Evolutionary conservation across 2,113 vertebrate genomes (phyloP).

Genomic region (Gyps fulvus): DNA sequence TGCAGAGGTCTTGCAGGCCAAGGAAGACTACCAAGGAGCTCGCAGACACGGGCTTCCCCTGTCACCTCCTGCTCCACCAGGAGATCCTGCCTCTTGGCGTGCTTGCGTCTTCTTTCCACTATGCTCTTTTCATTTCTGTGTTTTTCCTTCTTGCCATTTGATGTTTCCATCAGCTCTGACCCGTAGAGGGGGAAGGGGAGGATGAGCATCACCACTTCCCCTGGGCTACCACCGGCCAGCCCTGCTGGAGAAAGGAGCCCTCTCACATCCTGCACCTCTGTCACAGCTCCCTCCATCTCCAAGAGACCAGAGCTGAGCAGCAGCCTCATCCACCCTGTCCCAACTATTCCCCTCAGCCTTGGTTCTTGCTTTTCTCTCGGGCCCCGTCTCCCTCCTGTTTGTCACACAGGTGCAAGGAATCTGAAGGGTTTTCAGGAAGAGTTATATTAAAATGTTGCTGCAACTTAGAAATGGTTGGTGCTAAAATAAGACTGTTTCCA

Average conservation of each 20-base stretch:
- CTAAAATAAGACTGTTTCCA: background rate
- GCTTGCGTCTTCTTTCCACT: background rate
- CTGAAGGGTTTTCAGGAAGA: background rate
- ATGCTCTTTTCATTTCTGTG: background rate
- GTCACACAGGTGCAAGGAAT: background rate
- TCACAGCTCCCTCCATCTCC: background rate
- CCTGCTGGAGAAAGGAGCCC: background rate
- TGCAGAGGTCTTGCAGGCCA: background rate
- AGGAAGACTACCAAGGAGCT: background rate
- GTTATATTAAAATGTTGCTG: background rate
- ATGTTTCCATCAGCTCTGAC: background rate
- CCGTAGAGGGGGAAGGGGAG: rapidly evolving
- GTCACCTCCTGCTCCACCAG: background rate
- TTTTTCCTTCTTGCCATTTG: background rate
- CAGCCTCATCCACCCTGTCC: background rate
- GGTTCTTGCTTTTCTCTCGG: background rate
- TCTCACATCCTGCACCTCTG: background rate
- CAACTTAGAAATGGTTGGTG: background rate
- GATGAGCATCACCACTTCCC: background rate
- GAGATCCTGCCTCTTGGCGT: background rate
- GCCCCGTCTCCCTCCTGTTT: background rate
- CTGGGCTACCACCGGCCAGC: background rate
- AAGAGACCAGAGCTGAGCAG: background rate
- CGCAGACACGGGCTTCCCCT: background rate
- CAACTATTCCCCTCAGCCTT: background rate